phyloP scores from a whole-genome alignment of 1,140 invertebrate species.

The Bombus impatiens region DNA sequence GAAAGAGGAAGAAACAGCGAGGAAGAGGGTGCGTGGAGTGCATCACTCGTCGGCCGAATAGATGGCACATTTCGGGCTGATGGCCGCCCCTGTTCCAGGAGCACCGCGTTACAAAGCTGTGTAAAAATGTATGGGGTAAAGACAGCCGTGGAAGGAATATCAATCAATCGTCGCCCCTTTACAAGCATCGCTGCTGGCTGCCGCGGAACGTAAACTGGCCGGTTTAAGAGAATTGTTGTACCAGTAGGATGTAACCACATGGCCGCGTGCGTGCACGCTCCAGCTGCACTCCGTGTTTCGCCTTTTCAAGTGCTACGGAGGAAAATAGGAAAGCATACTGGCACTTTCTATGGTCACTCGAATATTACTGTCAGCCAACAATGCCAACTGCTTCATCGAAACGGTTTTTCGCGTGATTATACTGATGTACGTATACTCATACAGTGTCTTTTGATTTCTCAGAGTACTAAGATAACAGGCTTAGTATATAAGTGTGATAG shows the following conservation, averaged over 20 bases:
- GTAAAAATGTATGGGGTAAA: constrained; percentile 51
- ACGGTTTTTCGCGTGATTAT: not conserved
- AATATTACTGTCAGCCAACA: constrained; percentile 60
- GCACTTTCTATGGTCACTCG: constrained; percentile 58
- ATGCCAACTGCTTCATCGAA: not conserved
- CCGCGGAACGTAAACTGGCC: constrained; percentile 54
- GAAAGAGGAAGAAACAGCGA: constrained; percentile 26
- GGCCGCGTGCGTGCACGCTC: constrained; percentile 39
- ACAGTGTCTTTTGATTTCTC: not conserved
- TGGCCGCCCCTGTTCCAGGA: not conserved
- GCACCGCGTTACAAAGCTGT: constrained; percentile 21
- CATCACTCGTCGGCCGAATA: constrained; percentile 65
- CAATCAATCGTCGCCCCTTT: constrained; percentile 73
- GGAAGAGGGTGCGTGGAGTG: constrained; percentile 54
- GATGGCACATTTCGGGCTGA: constrained; percentile 27
- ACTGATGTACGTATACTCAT: too few species aligned
- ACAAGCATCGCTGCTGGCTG: constrained; percentile 36
- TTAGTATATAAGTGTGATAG: too few species aligned
- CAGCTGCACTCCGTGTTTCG: constrained; percentile 34
- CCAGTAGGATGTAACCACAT: constrained; percentile 67
- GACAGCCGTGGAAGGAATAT: constrained; percentile 62
- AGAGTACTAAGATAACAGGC: not conserved
- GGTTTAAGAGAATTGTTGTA: constrained; percentile 70
- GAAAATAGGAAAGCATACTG: constrained; percentile 63
- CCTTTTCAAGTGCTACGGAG: constrained; percentile 63